These are phyloP conservation scores for Echinarachnius parma DNA, from an alignment of 53 echinoderm and acorn worm species.

Conservation along the genomic window DNA sequence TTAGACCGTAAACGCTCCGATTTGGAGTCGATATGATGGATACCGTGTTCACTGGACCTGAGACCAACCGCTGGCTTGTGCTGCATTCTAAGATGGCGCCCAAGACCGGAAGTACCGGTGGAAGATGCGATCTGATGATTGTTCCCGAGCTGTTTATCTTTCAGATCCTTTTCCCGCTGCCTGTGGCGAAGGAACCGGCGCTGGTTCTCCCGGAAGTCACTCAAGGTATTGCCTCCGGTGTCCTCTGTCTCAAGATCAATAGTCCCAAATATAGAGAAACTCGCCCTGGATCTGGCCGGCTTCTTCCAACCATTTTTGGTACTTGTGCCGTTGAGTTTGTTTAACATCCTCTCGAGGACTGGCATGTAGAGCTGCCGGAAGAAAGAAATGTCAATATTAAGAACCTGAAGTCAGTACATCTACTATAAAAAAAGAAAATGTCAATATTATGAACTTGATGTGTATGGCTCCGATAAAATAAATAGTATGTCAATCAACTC, in stretches of 20 bases:
- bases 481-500: too few species aligned
- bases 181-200: slow-evolving; percentile 74
- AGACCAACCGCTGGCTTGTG: slow-evolving; percentile 18
- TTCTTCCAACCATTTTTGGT: slow-evolving; percentile 57
- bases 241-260: neutral
- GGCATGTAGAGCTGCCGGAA: slow-evolving; percentile 71
- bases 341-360: slow-evolving; percentile 71
- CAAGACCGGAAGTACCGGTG: slow-evolving; percentile 56
- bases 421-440: too few species aligned
- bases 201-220: slow-evolving; percentile 83
- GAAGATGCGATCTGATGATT: slow-evolving; percentile 64
- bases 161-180: slow-evolving; percentile 63
- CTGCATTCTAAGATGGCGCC: slow-evolving; percentile 51
- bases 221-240: slow-evolving; percentile 36
- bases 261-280: neutral
- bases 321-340: slow-evolving; percentile 59
- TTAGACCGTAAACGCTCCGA: neutral
- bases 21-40: neutral
- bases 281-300: neutral
- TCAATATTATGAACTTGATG: too few species aligned
- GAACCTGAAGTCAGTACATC: too few species aligned
- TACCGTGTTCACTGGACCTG: neutral
- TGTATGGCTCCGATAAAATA: too few species aligned
- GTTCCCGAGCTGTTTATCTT: slow-evolving; percentile 41
- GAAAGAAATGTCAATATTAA: too few species aligned